Base-by-base conservation (phyloP, 2,888 invertebrate genomes). In the Disparrhopalites patrizii region DNA sequence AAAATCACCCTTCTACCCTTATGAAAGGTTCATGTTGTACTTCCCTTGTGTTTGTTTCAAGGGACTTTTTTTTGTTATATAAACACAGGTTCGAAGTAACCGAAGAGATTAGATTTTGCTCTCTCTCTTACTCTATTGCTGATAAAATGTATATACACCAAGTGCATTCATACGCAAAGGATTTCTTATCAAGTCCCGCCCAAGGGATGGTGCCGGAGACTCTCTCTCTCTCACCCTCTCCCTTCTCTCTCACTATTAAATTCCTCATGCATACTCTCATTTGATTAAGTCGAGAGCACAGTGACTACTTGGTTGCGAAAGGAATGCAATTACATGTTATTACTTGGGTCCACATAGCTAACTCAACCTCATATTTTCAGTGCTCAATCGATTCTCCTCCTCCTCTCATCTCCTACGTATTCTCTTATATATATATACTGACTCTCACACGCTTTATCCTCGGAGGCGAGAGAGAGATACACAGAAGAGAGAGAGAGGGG, bases 381-480 rank as follows among this genome's bases (percentile, higher is more conserved):
- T 47, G 20, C 47, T 23, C 47, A 47, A 20, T 47, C 47, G 47
- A 47, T 47, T 47, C 47, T 47, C 47, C 47, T 47, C 20, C 47
- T 20, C 3, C 47, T 20, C 40, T 18, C 47, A 47, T 23, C 20
- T 15, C 25, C 47, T 47, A 20, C 47, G 7, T 47, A 20, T 47
- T 5, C 18, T 3, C 47, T 23, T 2, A 8, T 23, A 23, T n/a
- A 8, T 47, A 23, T 43, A 43, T 15, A 5, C 43, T 43, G 43
- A 18, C n/a, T 5, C 10, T n/a, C 33, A 50, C 18, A 33, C 28
- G 66, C 68, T 56, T 65, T 66, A 67, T 66, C 70, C 58, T 58
- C 67, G 66, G 67, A 67, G 69, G 62, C 65, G 65, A 66, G 62
- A 66, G 60, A 66, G 63, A 67, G 61, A 62, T 30, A 25, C 57